A percentile compares a stretch with the other conserved stretches of the same genome.
These are phyloP conservation scores for Arothron firmamentum DNA, from an alignment of 2,113 vertebrate genomes.

Conservation along the genomic window DNA sequence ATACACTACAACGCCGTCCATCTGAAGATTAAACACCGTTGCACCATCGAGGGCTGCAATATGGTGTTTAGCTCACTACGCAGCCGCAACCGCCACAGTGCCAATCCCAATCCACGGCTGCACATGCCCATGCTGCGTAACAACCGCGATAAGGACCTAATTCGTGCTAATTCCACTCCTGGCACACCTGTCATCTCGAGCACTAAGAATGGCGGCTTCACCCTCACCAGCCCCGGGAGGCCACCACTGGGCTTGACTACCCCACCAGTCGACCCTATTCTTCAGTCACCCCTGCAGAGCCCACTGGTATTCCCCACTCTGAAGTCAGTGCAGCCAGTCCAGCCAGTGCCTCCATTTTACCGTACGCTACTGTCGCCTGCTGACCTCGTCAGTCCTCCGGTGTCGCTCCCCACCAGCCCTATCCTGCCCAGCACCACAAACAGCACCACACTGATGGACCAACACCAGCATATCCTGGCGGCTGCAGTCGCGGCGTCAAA, in stretches of 20 bases:
- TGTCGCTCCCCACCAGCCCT: constrained; percentile 93
- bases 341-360: constrained; percentile 98
- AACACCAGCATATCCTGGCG: constrained; percentile 78
- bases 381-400: constrained; percentile 92
- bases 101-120: constrained; percentile 96
- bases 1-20: constrained; percentile 99
- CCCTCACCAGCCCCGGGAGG: constrained; percentile 92
- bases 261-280: constrained; percentile 89
- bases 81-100: constrained; percentile 97
- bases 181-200: constrained; percentile 96
- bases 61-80: constrained; percentile 99
- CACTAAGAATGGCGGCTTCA: constrained; percentile 85
- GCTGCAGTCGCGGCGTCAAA: constrained; percentile 71
- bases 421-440: constrained; percentile 86
- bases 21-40: constrained; percentile 97
- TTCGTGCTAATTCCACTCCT: constrained; percentile 85
- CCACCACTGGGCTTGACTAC: constrained; percentile 94
- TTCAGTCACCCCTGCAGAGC: constrained; percentile 90
- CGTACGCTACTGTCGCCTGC: constrained; percentile 91
- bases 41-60: constrained; percentile 98
- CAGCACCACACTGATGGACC: constrained; percentile 73
- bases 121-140: constrained; percentile 99
- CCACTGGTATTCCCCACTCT: constrained; percentile 92
- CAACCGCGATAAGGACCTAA: constrained; percentile 98
- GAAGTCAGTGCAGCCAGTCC: constrained; percentile 96